Conservation (phyloP, 2,113 vertebrate genomes). For the Oryzias celebensis region DNA sequence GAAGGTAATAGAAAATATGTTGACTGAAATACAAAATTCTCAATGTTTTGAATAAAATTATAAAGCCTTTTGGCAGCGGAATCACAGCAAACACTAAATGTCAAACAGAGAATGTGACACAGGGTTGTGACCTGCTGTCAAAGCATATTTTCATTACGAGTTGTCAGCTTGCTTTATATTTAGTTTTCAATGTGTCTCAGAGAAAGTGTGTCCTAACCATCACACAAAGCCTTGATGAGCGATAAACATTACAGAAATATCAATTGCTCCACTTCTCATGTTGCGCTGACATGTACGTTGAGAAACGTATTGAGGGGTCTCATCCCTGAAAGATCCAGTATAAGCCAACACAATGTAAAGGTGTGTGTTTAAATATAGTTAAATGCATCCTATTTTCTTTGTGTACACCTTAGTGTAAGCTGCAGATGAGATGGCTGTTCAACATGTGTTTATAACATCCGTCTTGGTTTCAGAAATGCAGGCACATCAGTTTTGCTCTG, state of each 20-base stretch:
- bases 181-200: not conserved
- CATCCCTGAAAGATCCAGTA: constrained; percentile 9
- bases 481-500: constrained; percentile 19
- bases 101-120: not conserved
- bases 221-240: constrained; percentile 9
- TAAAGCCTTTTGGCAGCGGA: not conserved
- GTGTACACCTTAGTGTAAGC: constrained; percentile 15
- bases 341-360: not conserved
- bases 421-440: constrained; percentile 30
- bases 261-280: constrained; percentile 31
- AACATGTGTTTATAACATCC: constrained; percentile 4
- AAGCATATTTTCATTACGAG: constrained; percentile 26
- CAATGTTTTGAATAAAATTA: not conserved
- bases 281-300: constrained; percentile 17
- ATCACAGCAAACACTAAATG: constrained; percentile 2
- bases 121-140: constrained; percentile 25
- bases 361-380: too few relatives aligned
- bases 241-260: constrained; percentile 27
- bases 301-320: constrained; percentile 4
- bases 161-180: constrained; percentile 33
- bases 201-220: constrained; percentile 6
- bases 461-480: constrained; percentile 6
- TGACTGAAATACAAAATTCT: too few relatives aligned
- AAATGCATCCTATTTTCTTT: constrained; percentile 1
- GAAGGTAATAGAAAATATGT: too few relatives aligned